A percentile compares a stretch with the other conserved stretches of the same genome.
Conservation (phyloP, 1,140 invertebrate genomes). For the Steinernema feltiae region DNA sequence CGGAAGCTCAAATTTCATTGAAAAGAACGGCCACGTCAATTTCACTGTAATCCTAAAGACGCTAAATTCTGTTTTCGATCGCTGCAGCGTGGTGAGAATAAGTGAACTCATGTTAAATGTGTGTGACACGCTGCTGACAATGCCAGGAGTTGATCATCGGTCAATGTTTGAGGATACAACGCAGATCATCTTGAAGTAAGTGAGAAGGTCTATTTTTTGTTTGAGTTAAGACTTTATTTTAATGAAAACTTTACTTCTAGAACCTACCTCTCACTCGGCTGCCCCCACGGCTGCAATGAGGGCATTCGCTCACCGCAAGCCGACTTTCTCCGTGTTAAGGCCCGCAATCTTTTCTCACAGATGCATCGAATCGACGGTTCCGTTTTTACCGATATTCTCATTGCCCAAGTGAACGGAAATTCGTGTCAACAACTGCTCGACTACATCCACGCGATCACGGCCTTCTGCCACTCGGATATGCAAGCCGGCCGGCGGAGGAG, state of each 20-base stretch:
- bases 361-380: constrained; percentile 62
- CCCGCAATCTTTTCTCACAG: constrained; percentile 72
- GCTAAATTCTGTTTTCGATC: constrained; percentile 47
- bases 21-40: constrained; percentile 85
- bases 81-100: constrained; percentile 36
- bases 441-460: constrained; percentile 86
- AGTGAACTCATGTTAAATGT: constrained; percentile 51
- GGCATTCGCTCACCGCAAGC: constrained; percentile 75
- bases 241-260: constrained; percentile 60
- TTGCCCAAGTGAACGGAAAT: constrained; percentile 71
- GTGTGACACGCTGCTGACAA: constrained; percentile 49
- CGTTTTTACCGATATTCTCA: constrained; percentile 68
- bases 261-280: constrained; percentile 81
- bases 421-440: constrained; percentile 78
- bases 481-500: background rate
- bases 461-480: constrained; percentile 69
- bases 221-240: too few species aligned
- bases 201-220: background rate
- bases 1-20: constrained; percentile 83
- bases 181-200: constrained; percentile 62
- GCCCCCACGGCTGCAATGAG: constrained; percentile 79
- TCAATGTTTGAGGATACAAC: constrained; percentile 60
- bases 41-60: constrained; percentile 78
- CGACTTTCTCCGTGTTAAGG: constrained; percentile 80
- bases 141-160: constrained; percentile 32